Evolutionary conservation across 2,797 vertebrate genomes (phyloP).

Genomic region (Bovichtus variegatus): DNA sequence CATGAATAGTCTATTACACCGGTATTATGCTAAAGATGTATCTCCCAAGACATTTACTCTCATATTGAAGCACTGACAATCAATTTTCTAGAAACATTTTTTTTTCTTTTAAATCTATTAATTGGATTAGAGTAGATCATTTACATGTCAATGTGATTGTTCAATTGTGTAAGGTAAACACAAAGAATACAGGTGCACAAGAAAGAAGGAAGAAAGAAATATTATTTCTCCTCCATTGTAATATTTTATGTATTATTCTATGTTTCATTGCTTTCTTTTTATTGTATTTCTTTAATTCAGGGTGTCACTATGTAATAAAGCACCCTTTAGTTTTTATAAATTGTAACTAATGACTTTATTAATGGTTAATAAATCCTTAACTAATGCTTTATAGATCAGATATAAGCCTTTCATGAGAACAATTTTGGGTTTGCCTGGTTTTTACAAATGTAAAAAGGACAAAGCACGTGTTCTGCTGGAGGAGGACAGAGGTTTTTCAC

Average conservation of each 20-base stretch:
- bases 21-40: neutral
- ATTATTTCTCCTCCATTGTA: neutral
- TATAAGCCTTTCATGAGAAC: neutral
- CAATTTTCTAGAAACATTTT: neutral
- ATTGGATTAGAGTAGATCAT: neutral
- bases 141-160: neutral
- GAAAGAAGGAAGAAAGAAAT: neutral
- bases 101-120: neutral
- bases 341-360: neutral
- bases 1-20: constrained; percentile 22
- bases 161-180: neutral
- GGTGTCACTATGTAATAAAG: neutral
- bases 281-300: neutral
- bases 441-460: neutral
- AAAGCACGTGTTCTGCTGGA: neutral
- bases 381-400: too few relatives aligned
- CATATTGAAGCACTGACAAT: neutral
- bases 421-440: neutral
- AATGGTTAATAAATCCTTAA: too few relatives aligned
- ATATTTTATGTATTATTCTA: neutral
- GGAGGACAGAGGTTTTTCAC: neutral
- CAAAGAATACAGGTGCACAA: neutral
- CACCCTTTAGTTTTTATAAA: neutral
- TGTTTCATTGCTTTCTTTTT: neutral
- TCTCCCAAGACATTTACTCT: neutral